A percentile compares a stretch with the other conserved stretches of the same genome.
These are phyloP conservation scores for Loxodonta africana DNA, from an alignment of 2,113 vertebrate species.

Conservation along the genomic window DNA sequence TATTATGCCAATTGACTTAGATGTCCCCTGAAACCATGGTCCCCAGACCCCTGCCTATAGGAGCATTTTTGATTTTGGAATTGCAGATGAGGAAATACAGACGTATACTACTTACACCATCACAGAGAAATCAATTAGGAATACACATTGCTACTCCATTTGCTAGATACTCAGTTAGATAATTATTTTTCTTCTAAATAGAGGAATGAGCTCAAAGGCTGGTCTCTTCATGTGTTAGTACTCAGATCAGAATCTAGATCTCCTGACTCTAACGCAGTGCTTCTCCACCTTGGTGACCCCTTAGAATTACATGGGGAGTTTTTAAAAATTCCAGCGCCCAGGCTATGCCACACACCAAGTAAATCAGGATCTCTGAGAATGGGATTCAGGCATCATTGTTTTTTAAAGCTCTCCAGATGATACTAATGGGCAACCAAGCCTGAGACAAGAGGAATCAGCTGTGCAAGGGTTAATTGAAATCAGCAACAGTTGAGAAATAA, in stretches of 20 bases:
- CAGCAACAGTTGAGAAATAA: neutral
- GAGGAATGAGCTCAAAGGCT: neutral
- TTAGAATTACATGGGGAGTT: neutral
- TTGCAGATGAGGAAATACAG: neutral
- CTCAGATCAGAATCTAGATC: neutral
- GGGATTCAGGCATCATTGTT: neutral
- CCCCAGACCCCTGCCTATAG: neutral
- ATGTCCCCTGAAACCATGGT: too few species aligned
- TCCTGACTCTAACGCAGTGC: neutral
- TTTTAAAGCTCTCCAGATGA: neutral
- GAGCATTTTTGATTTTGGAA: neutral
- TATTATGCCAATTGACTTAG: too few species aligned
- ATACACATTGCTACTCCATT: neutral
- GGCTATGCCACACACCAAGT: neutral
- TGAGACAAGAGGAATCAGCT: neutral
- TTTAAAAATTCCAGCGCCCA: neutral
- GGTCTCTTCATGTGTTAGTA: neutral
- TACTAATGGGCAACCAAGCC: neutral
- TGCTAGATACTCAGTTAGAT: neutral
- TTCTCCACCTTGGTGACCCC: neutral
- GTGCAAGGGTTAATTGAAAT: neutral
- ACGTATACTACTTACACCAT: neutral
- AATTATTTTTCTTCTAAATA: neutral
- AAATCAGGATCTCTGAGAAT: neutral
- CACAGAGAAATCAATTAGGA: neutral